Percentiles rank a stretch among this genome's conserved stretches.
Evolutionary conservation across 2,113 vertebrate genomes (phyloP).

Genomic region (Entomyzon cyanotis): DNA sequence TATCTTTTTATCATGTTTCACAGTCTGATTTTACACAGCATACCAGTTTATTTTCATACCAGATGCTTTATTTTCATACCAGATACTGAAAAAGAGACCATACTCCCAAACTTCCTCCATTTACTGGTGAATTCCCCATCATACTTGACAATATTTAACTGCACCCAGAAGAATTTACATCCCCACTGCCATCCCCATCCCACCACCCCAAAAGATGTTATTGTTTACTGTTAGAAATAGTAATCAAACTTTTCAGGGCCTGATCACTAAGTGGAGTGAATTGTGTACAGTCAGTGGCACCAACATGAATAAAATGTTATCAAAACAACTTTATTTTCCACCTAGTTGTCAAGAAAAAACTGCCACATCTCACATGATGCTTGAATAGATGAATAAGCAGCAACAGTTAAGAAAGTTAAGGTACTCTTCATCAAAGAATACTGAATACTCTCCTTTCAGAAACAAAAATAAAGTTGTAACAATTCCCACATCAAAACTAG

Average conservation of each 20-base stretch:
- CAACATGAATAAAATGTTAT: neutral
- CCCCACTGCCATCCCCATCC: neutral
- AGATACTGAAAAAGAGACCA: neutral
- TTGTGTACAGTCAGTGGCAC: neutral
- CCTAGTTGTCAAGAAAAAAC: neutral
- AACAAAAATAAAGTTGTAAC: neutral
- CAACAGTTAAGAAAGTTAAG: neutral
- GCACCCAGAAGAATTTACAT: neutral
- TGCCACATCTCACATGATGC: neutral
- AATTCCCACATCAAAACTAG: neutral
- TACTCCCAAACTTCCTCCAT: neutral
- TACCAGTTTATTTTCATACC: neutral
- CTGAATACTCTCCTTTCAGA: neutral
- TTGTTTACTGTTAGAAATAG: neutral
- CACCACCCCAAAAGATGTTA: neutral
- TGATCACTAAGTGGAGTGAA: neutral
- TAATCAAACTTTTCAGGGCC: neutral
- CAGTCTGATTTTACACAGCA: neutral
- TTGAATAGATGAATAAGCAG: neutral
- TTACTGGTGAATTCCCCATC: neutral
- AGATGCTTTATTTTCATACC: neutral
- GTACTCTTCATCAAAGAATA: neutral
- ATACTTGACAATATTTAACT: neutral
- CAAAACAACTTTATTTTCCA: neutral
- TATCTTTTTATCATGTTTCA: neutral